Conservation (phyloP, 2,797 vertebrate species). For the Pseudocheirus occidentalis region DNA sequence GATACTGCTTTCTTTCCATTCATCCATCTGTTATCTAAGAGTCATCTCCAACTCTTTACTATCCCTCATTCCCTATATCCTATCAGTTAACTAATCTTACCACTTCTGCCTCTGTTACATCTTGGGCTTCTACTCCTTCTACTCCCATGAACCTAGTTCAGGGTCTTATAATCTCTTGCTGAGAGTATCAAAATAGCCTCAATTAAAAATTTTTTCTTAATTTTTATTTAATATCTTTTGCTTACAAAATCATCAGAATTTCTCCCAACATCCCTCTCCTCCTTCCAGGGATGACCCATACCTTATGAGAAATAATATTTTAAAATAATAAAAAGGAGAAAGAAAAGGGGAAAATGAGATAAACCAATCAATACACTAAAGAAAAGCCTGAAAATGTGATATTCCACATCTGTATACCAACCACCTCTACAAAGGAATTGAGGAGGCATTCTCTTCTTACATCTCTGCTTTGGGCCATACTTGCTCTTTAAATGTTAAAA, state of each 20-base stretch:
- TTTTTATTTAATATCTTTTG: background rate
- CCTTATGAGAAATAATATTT: background rate
- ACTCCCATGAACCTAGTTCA: background rate
- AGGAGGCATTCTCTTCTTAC: background rate
- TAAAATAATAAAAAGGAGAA: background rate
- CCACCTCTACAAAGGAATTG: background rate
- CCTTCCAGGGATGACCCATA: background rate
- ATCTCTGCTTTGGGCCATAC: background rate
- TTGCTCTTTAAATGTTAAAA: background rate
- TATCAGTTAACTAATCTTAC: background rate
- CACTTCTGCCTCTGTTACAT: background rate
- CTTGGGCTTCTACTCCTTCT: background rate
- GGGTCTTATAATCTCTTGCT: background rate
- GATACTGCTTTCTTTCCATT: background rate
- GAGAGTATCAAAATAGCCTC: background rate
- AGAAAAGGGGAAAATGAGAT: background rate
- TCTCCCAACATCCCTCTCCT: background rate
- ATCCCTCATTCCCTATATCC: background rate
- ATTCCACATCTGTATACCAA: background rate
- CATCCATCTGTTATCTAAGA: background rate
- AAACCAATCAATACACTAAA: background rate
- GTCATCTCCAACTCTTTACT: background rate
- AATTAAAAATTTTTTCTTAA: background rate
- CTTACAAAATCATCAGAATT: background rate
- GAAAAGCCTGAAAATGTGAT: background rate